phyloP scores from a whole-genome alignment of 2,113 vertebrate genomes.

The Seriola dumerili region DNA sequence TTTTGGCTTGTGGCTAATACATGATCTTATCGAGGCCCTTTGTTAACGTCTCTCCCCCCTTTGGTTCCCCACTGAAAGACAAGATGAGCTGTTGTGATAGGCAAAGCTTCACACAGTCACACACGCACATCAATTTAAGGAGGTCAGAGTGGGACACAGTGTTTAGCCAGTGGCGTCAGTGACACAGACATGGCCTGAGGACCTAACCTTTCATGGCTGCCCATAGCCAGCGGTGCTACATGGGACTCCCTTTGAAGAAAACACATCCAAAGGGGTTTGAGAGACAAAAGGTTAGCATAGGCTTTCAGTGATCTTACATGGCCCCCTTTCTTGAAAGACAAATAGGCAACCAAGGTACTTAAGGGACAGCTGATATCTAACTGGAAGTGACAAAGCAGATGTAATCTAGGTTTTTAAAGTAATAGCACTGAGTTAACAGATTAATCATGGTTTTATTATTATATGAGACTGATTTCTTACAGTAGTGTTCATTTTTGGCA shows the following conservation, averaged over 20 bases:
- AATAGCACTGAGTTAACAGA: neutral
- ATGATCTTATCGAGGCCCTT: constrained; percentile 58
- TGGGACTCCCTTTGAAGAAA: constrained; percentile 68
- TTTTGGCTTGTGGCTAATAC: constrained; percentile 60
- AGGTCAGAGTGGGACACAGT: constrained; percentile 80
- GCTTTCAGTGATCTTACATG: constrained; percentile 31
- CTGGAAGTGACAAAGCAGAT: constrained; percentile 18
- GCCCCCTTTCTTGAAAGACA: constrained; percentile 19
- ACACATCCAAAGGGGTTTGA: constrained; percentile 48
- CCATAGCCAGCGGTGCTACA: constrained; percentile 47
- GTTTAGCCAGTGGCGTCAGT: constrained; percentile 67
- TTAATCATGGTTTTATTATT: constrained; percentile 14
- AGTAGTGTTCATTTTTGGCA: too few species aligned
- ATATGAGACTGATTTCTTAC: neutral
- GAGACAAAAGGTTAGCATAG: constrained; percentile 55
- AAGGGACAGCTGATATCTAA: constrained; percentile 13
- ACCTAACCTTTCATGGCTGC: constrained; percentile 50
- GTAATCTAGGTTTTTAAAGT: constrained; percentile 10
- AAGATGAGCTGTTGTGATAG: constrained; percentile 52
- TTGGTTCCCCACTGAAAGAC: constrained; percentile 44
- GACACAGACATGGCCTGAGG: constrained; percentile 59
- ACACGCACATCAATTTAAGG: constrained; percentile 45
- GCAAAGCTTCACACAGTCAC: constrained; percentile 17
- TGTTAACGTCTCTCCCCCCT: constrained; percentile 44
- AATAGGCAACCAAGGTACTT: constrained; percentile 27